These are phyloP conservation scores for Tetranychus piercei DNA, from an alignment of 2,888 invertebrate species.

Conservation along the genomic window DNA sequence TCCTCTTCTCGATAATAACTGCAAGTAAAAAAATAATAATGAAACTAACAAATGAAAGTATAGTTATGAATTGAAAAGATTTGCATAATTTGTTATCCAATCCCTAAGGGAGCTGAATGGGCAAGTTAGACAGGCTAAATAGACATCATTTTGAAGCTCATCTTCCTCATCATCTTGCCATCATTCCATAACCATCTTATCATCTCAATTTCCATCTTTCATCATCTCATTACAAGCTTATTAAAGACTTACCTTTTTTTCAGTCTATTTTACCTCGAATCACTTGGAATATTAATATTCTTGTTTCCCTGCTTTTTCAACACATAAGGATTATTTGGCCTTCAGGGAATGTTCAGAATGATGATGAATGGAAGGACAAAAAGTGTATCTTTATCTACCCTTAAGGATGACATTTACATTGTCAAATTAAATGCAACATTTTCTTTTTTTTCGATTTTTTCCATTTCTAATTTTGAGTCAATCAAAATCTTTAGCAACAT, in stretches of 20 bases:
- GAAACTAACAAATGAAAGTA: too few species aligned
- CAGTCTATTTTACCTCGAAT: background rate
- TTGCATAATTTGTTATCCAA: background rate
- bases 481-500: too few species aligned
- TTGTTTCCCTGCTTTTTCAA: background rate
- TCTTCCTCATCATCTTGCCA: background rate
- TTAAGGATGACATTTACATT: background rate
- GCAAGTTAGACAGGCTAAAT: background rate
- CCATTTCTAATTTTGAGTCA: too few species aligned
- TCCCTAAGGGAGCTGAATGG: background rate
- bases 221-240: conserved; percentile 1
- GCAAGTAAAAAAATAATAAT: too few species aligned
- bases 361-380: background rate
- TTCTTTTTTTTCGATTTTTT: too few species aligned
- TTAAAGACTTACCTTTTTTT: conserved; percentile 1
- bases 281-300: background rate
- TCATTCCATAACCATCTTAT: background rate
- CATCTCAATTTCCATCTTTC: background rate
- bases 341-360: background rate
- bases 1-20: too few species aligned
- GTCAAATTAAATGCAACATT: too few species aligned
- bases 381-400: background rate
- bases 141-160: background rate
- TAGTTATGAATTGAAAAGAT: background rate
- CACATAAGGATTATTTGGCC: background rate